Evolutionary conservation across 2,888 invertebrate genomes (phyloP).

Genomic region (Pardosa pseudoannulata): DNA sequence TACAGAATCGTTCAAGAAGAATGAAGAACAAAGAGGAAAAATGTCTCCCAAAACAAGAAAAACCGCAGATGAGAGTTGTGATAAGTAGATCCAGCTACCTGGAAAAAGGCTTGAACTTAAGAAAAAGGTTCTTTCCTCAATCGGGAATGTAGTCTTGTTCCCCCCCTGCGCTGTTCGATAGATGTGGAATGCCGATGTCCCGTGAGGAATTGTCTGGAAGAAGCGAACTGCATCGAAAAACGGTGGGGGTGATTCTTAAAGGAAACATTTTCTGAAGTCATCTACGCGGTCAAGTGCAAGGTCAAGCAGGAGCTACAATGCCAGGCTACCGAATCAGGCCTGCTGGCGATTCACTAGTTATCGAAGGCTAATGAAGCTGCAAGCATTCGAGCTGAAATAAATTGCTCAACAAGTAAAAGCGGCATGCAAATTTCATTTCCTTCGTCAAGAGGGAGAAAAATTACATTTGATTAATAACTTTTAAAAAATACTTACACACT

Average conservation of each 20-base stretch:
- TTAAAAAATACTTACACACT: too few species aligned
- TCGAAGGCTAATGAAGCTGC: too few species aligned
- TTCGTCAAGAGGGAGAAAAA: too few species aligned
- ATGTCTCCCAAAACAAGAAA: conserved; percentile 59
- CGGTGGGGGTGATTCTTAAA: conserved; percentile 56
- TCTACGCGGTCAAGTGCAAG: conserved; percentile 61
- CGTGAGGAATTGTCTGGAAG: conserved; percentile 55
- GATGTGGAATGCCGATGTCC: conserved; percentile 54
- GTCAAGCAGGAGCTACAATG: conserved; percentile 30
- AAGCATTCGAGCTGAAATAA: too few species aligned
- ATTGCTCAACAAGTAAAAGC: too few species aligned
- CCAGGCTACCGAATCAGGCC: too few species aligned
- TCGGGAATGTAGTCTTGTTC: conserved; percentile 29
- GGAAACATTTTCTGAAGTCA: conserved; percentile 60
- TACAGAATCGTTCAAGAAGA: conserved; percentile 45
- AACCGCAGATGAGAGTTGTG: conserved; percentile 37
- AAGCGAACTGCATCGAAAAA: conserved; percentile 62
- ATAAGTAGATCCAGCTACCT: conserved; percentile 53
- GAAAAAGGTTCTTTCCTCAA: conserved; percentile 52
- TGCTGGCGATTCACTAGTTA: too few species aligned
- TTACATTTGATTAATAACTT: too few species aligned
- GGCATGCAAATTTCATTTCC: too few species aligned
- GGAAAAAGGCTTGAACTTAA: conserved; percentile 42
- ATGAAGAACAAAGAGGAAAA: conserved; percentile 43
- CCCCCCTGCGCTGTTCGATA: conserved; percentile 14